phyloP scores from a whole-genome alignment of 2,113 vertebrate genomes.

The Eulacestoma nigropectus region DNA sequence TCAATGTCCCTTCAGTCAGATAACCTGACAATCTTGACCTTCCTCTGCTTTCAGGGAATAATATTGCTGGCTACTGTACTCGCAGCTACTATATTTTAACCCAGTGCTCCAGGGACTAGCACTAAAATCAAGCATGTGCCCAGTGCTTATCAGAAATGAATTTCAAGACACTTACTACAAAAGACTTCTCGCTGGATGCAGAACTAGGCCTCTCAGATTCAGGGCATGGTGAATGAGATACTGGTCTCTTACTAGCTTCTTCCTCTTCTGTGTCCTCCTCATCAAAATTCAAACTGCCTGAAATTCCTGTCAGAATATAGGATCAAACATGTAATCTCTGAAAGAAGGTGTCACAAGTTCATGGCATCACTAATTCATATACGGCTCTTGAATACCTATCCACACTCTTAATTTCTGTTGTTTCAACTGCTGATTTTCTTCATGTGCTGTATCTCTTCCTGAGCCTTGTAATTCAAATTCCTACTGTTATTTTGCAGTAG shows the following conservation, averaged over 20 bases:
- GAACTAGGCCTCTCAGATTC: slow-evolving; percentile 80
- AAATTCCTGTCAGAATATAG: slow-evolving; percentile 78
- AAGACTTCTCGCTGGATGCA: slow-evolving; percentile 79
- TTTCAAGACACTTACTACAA: slow-evolving; percentile 71
- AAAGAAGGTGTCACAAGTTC: not conserved
- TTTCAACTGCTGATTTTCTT: not conserved
- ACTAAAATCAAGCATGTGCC: not conserved
- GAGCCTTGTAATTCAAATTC: not conserved
- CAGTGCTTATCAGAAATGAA: not conserved
- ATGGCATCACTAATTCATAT: not conserved
- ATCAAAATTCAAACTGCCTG: slow-evolving; percentile 90
- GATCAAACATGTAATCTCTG: not conserved
- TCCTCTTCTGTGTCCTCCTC: slow-evolving; percentile 82
- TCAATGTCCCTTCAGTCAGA: not conserved
- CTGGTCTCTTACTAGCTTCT: slow-evolving; percentile 55
- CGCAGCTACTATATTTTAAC: not conserved
- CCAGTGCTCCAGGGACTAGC: not conserved
- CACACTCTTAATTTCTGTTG: not conserved
- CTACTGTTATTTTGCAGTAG: not conserved
- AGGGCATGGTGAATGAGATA: slow-evolving; percentile 65
- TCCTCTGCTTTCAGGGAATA: not conserved
- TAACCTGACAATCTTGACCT: not conserved
- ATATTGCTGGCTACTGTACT: not conserved
- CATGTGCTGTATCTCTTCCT: not conserved
- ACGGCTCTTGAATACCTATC: not conserved